phyloP scores from a whole-genome alignment of 2,797 vertebrate genomes.

The Nothura maculosa region DNA sequence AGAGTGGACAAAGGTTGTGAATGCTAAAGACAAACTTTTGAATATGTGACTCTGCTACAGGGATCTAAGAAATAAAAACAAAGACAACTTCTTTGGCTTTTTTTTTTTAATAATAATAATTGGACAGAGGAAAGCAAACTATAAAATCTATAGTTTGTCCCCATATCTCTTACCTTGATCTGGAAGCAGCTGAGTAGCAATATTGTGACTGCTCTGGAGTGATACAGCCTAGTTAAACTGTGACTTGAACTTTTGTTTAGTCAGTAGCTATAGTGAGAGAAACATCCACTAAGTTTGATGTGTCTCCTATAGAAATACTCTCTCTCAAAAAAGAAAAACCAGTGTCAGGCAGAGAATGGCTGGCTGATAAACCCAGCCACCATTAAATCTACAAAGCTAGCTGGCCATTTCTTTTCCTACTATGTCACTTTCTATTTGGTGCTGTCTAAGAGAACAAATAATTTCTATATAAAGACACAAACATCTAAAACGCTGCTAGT shows the following conservation, averaged over 20 bases:
- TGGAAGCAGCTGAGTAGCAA: neutral
- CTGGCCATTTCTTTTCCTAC: neutral
- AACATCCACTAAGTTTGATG: neutral
- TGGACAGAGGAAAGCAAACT: neutral
- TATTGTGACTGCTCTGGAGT: neutral
- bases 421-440: neutral
- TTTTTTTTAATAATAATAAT: neutral
- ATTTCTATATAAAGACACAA: neutral
- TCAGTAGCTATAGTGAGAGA: accelerated
- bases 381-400: neutral
- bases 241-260: neutral
- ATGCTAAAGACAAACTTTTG: neutral
- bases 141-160: neutral
- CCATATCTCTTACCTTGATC: neutral
- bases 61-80: neutral
- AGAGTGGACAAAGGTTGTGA: conserved; percentile 42
- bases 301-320: neutral
- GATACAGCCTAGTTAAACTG: neutral
- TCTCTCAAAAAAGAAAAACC: neutral
- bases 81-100: neutral
- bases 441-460: neutral
- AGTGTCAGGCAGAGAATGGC: neutral
- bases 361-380: neutral
- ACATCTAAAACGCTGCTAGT: neutral
- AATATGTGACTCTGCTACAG: neutral